These are phyloP conservation scores for Lamellibrachia luymesi DNA, from an alignment of 1,140 invertebrate species.

Conservation along the genomic window DNA sequence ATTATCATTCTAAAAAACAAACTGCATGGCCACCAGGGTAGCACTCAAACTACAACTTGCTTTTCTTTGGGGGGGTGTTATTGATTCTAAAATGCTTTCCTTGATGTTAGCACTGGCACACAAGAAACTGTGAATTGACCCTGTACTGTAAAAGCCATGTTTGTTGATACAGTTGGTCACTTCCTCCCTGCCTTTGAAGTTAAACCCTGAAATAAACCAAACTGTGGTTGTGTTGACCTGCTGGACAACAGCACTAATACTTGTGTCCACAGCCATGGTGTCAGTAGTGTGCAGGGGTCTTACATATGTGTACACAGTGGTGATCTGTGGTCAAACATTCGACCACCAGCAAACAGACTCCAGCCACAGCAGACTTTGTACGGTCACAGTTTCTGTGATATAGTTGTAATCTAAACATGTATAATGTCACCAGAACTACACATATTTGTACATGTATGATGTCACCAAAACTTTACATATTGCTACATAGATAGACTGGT, in stretches of 20 bases:
- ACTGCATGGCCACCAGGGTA: neutral
- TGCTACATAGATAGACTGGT: too few relatives aligned
- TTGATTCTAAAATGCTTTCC: neutral
- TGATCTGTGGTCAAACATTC: slow-evolving; percentile 13
- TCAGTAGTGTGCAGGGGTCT: slow-evolving; percentile 20
- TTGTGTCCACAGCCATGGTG: slow-evolving; percentile 20
- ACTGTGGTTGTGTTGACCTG: slow-evolving; percentile 62
- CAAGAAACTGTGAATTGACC: neutral
- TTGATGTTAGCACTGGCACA: neutral
- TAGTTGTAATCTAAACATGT: neutral
- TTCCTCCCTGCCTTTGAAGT: neutral
- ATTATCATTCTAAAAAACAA: neutral
- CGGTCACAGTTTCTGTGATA: neutral
- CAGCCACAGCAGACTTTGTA: neutral
- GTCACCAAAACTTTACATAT: too few relatives aligned
- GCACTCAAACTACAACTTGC: neutral
- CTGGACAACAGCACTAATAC: slow-evolving; percentile 28
- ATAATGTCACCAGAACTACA: too few relatives aligned
- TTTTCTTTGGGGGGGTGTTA: neutral
- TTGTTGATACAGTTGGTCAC: neutral
- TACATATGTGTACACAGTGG: neutral
- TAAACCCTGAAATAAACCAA: slow-evolving; percentile 65
- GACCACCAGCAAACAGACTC: neutral
- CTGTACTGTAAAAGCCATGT: neutral
- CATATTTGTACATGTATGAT: too few relatives aligned